These are phyloP conservation scores for Drosophila truncata DNA, from an alignment of 1,140 invertebrate species.

Conservation along the genomic window DNA sequence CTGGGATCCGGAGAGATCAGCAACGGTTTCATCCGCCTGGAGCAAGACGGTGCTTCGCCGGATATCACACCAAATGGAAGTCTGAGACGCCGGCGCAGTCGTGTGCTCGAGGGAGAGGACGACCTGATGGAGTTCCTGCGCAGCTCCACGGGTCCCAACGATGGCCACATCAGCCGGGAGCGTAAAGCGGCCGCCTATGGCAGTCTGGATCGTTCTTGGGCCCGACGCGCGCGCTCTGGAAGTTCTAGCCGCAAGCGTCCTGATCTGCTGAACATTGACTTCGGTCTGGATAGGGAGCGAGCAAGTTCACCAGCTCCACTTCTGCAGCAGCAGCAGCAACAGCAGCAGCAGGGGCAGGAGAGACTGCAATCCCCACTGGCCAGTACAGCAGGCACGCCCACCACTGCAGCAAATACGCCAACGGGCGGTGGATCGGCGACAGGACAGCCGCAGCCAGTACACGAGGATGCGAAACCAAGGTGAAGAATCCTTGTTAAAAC, in stretches of 20 bases:
- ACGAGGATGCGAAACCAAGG: slow-evolving; percentile 87
- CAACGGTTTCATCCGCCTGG: slow-evolving; percentile 85
- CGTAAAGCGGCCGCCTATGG: slow-evolving; percentile 91
- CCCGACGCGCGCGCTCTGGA: slow-evolving; percentile 90
- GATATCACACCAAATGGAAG: slow-evolving; percentile 96
- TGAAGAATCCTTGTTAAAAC: slow-evolving; percentile 1
- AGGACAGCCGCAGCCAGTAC: slow-evolving; percentile 42
- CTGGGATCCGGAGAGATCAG: slow-evolving; percentile 87
- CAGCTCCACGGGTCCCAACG: slow-evolving; percentile 87
- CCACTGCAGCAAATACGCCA: slow-evolving; percentile 54
- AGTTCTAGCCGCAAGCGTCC: slow-evolving; percentile 89
- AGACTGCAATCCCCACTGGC: slow-evolving; percentile 70
- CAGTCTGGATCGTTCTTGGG: slow-evolving; percentile 95
- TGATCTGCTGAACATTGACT: slow-evolving; percentile 90
- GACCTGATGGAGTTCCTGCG: slow-evolving; percentile 95
- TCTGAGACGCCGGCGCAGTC: slow-evolving; percentile 91
- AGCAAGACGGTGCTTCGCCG: slow-evolving; percentile 90
- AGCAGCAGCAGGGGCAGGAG: slow-evolving; percentile 65
- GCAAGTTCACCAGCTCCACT: slow-evolving; percentile 90
- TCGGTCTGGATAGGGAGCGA: slow-evolving; percentile 90
- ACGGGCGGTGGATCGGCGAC: slow-evolving; percentile 45
- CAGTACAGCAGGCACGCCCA: slow-evolving; percentile 58
- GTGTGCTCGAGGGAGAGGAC: slow-evolving; percentile 93
- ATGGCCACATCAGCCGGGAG: slow-evolving; percentile 90
- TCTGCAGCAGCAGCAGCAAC: slow-evolving; percentile 55